Evolutionary conservation across 1,140 invertebrate genomes (phyloP).

Genomic region (Leptonema lineaticorne): DNA sequence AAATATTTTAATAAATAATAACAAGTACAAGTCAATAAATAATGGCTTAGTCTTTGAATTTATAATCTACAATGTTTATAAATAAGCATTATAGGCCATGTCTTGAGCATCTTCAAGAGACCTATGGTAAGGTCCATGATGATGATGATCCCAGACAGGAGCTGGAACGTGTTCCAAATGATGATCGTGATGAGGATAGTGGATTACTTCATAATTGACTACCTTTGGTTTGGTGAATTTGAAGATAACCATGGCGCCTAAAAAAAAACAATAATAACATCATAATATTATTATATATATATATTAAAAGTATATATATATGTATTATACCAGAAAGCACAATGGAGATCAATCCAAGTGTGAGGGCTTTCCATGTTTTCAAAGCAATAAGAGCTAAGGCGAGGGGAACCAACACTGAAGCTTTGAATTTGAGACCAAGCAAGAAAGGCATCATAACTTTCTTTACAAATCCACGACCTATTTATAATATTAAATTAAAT

Average conservation of each 20-base stretch:
- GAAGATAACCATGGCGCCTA: slow-evolving; percentile 78
- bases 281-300: neutral
- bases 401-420: slow-evolving; percentile 75
- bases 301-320: no score
- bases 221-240: slow-evolving; percentile 82
- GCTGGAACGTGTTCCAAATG: slow-evolving; percentile 60
- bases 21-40: slow-evolving; percentile 42
- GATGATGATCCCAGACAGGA: slow-evolving; percentile 60
- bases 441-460: slow-evolving; percentile 82
- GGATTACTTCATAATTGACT: slow-evolving; percentile 79
- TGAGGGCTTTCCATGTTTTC: slow-evolving; percentile 85
- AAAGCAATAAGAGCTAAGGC: slow-evolving; percentile 78
- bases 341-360: slow-evolving; percentile 78
- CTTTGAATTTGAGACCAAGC: slow-evolving; percentile 80
- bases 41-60: slow-evolving; percentile 4
- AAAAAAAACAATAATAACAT: slow-evolving; percentile 40
- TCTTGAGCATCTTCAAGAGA: slow-evolving; percentile 61
- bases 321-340: slow-evolving; percentile 66
- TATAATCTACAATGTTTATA: no score
- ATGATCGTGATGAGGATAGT: slow-evolving; percentile 77
- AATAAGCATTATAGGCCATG: slow-evolving; percentile 65
- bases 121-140: slow-evolving; percentile 63
- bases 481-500: neutral
- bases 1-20: slow-evolving; percentile 42
- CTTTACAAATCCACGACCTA: slow-evolving; percentile 77